Evolutionary conservation across 2,888 invertebrate genomes (phyloP), one percentile per base, ranked within the genome.

Genomic region (Liposcelis brunnea): DNA sequence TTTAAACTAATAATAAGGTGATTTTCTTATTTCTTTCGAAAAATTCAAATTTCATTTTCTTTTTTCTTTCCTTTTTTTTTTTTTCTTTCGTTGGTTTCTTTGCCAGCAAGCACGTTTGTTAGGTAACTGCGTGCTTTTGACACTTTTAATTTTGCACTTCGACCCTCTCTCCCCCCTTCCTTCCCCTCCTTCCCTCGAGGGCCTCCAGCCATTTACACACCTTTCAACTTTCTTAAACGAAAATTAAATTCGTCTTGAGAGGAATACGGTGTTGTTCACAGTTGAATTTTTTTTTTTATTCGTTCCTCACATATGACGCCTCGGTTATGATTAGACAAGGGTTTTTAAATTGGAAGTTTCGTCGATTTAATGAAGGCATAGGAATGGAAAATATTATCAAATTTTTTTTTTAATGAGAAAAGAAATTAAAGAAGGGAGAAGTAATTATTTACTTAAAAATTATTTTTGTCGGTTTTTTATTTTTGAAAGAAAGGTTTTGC

Each of bases 41-140:
- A 40, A 40, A 40, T 40, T 40, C 40, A 40, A 40, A 40, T 18
- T 40, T 40, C 15, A 40, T 40, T 40, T 40, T 40, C 21, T 40
- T 40, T 21, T 40, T 19, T n/a, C 8, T 26, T 40, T 40, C 11
- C 16, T 40, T 40, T 40, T 40, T 40, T n/a, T 19, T 16, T 19
- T 40, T 40, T 40, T 40, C 21, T 21, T 19, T 19, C 40, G 18
- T 14, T 18, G 12, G 40, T 14, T 40, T 40, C 40, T 40, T 19
- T n/a, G 40, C 40, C 40, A 21, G 40, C 12, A 19, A 40, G 40
- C 40, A 40, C 40, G 40, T 40, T 40, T 21, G 40, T 40, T 40
- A 40, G 40, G 40, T 40, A 40, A 40, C 40, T 40, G 40, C 40
- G 40, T 40, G 40, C 40, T 40, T 40, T 40, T 40, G 40, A 40